These are phyloP conservation scores for Carduelis carduelis DNA, from an alignment of 2,797 vertebrate species.

Conservation along the genomic window DNA sequence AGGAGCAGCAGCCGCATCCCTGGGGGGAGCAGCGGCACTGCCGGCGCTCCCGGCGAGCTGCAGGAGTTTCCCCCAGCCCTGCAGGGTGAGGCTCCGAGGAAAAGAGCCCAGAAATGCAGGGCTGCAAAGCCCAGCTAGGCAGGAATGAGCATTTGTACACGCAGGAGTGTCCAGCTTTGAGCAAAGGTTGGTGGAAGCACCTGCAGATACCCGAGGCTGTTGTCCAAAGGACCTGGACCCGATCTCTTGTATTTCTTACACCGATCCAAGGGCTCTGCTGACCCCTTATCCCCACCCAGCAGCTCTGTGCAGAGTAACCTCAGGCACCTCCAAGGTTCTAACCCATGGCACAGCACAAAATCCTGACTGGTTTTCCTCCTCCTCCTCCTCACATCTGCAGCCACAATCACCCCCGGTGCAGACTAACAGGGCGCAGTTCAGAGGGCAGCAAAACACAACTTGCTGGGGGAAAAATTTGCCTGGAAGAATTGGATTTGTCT, in stretches of 20 bases:
- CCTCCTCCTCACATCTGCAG: neutral
- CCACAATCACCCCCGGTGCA: neutral
- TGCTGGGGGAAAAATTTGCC: rapidly evolving
- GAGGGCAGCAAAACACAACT: neutral
- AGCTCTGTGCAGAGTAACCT: neutral
- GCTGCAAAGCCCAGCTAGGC: neutral
- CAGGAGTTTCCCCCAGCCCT: neutral
- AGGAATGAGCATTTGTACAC: rapidly evolving
- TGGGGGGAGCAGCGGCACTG: neutral
- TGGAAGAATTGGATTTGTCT: neutral
- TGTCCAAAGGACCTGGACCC: neutral
- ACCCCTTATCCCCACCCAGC: neutral
- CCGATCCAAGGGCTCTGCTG: neutral
- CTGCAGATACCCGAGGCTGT: rapidly evolving
- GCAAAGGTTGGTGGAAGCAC: rapidly evolving
- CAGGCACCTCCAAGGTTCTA: neutral
- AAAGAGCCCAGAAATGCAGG: neutral
- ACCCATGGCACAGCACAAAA: neutral
- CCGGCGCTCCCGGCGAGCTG: neutral
- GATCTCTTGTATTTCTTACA: neutral
- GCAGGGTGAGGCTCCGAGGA: neutral
- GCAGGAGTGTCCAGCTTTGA: rapidly evolving
- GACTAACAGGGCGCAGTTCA: neutral
- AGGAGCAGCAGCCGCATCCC: neutral
- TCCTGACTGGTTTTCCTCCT: neutral